A percentile compares a stretch with the other conserved stretches of the same genome.
These are phyloP conservation scores for Remorina albescens DNA, from an alignment of 2,797 vertebrate genomes.

Conservation along the genomic window DNA sequence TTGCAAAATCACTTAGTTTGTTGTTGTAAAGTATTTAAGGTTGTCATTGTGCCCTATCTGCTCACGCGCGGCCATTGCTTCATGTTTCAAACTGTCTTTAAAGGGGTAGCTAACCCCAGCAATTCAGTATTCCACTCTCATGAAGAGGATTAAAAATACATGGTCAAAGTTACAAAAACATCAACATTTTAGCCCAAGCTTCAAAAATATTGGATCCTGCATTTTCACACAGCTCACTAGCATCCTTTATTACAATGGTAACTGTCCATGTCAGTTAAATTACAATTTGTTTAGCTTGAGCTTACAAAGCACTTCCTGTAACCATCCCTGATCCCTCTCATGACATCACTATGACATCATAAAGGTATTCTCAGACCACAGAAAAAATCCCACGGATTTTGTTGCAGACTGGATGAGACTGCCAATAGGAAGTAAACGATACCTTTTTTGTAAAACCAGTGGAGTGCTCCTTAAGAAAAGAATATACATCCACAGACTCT, in stretches of 20 bases:
- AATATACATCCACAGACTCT: neutral
- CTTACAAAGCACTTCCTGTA: too few species aligned
- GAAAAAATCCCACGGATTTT: neutral
- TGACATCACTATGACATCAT: slow-evolving; percentile 15
- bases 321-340: neutral
- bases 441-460: neutral
- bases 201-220: neutral
- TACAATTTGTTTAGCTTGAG: neutral
- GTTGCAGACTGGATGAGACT: neutral
- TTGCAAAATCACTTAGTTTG: neutral
- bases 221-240: neutral
- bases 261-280: neutral
- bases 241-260: neutral
- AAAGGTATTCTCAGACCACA: neutral
- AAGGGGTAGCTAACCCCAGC: neutral
- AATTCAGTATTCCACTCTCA: neutral
- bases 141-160: neutral
- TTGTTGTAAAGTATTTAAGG: neutral
- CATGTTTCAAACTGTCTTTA: slow-evolving; percentile 2
- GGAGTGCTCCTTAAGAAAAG: neutral
- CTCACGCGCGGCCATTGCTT: neutral
- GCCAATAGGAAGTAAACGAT: neutral
- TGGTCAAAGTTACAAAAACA: neutral
- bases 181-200: neutral
- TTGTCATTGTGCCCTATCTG: neutral